Percentiles rank a stretch among this genome's conserved stretches.
phyloP scores from a whole-genome alignment of 1,140 invertebrate genomes.

The Diorhabda elongata region DNA sequence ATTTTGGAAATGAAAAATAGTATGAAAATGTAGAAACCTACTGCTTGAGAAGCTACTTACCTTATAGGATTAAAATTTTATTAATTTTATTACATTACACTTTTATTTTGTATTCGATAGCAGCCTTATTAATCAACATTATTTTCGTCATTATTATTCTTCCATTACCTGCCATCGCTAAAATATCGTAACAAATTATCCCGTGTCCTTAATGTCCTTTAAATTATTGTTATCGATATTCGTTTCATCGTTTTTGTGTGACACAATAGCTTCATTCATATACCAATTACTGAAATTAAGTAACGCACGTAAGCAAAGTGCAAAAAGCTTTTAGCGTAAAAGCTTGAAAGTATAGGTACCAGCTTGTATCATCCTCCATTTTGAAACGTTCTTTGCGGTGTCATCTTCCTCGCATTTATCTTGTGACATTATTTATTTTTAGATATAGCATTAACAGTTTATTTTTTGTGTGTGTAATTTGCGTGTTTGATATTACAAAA shows the following conservation, averaged over 20 bases:
- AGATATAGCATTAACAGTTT: too few species aligned
- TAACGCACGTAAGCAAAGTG: conserved; percentile 43
- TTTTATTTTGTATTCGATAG: too few species aligned
- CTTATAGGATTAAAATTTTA: too few species aligned
- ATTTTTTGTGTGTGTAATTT: too few species aligned
- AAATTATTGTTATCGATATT: conserved; percentile 33
- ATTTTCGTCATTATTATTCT: too few species aligned
- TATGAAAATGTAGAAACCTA: too few species aligned
- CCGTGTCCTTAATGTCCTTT: conserved; percentile 33
- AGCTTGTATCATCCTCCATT: conserved; percentile 35
- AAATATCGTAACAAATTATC: background rate
- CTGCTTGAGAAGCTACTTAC: too few species aligned
- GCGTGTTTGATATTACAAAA: too few species aligned
- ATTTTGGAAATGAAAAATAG: too few species aligned
- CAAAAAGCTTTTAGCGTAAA: conserved; percentile 46
- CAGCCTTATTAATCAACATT: too few species aligned
- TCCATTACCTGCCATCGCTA: too few species aligned
- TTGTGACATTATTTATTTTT: conserved; percentile 24
- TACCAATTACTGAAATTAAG: conserved; percentile 45
- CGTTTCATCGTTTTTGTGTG: conserved; percentile 26
- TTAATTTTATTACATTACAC: too few species aligned
- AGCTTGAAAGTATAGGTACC: conserved; percentile 36
- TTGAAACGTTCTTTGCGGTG: conserved; percentile 29
- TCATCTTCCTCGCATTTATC: conserved; percentile 16
- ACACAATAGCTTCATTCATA: conserved; percentile 32